Evolutionary conservation across 2,113 vertebrate species (phyloP).

Genomic region (Xyrauchen texanus): DNA sequence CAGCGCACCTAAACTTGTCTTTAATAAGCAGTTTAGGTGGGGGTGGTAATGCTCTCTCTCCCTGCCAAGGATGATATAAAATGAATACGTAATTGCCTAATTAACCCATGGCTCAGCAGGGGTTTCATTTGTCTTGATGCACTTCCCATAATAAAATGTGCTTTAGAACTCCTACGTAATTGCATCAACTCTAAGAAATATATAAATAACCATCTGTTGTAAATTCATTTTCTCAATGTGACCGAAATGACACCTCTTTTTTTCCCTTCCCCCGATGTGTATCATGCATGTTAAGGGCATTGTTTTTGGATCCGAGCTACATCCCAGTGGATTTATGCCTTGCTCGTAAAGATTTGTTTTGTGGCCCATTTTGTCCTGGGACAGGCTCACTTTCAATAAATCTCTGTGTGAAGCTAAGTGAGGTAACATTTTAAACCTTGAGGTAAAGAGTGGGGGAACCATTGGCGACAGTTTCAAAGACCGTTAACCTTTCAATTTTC

Average conservation of each 20-base stretch:
- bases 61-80: conserved; percentile 55
- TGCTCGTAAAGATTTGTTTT: conserved; percentile 57
- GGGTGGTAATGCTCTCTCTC: conserved; percentile 28
- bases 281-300: conserved; percentile 16
- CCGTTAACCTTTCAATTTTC: conserved; percentile 6
- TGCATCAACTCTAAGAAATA: conserved; percentile 57
- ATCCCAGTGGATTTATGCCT: conserved; percentile 63
- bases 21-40: conserved; percentile 42
- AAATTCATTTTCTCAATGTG: conserved; percentile 58
- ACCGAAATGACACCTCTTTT: conserved; percentile 48
- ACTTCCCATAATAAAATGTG: conserved; percentile 53
- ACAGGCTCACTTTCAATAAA: conserved; percentile 56
- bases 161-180: conserved; percentile 57
- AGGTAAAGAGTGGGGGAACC: conserved; percentile 24
- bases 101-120: conserved; percentile 60
- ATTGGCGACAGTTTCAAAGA: conserved; percentile 4
- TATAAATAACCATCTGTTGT: conserved; percentile 65
- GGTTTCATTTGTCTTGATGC: conserved; percentile 65
- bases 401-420: conserved; percentile 59
- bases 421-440: conserved; percentile 28
- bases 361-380: conserved; percentile 48
- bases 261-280: neutral
- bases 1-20: conserved; percentile 26
- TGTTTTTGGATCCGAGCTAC: conserved; percentile 49
- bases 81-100: conserved; percentile 60